phyloP scores from a whole-genome alignment of 1,140 invertebrate genomes.

The Globodera ellingtonae region DNA sequence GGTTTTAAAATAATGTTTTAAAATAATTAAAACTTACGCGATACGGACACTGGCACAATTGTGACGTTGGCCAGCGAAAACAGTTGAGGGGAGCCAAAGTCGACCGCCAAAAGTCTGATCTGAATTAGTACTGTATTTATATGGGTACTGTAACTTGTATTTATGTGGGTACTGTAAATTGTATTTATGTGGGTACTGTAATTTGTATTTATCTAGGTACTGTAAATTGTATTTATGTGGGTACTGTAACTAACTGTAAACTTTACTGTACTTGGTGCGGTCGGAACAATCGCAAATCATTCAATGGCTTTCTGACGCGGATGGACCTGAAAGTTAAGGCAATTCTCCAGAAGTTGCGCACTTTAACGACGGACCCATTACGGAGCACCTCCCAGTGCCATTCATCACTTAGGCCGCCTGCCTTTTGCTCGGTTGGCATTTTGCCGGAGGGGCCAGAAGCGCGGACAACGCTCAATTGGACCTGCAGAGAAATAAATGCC shows the following conservation, averaged over 20 bases:
- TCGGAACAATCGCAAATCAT: constrained; percentile 43
- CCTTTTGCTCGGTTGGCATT: neutral
- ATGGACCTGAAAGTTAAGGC: neutral
- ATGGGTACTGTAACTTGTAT: neutral
- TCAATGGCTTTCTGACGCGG: constrained; percentile 26
- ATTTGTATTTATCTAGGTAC: neutral
- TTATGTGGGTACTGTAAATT: neutral
- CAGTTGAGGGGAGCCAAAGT: constrained; percentile 54
- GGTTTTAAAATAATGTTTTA: constrained; percentile 7
- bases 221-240: neutral
- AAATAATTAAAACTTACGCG: constrained; percentile 28
- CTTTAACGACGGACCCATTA: constrained; percentile 44
- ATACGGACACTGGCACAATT: constrained; percentile 51
- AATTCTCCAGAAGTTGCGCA: neutral
- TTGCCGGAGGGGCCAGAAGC: neutral
- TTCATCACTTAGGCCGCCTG: constrained; percentile 13
- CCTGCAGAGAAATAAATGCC: neutral
- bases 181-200: neutral
- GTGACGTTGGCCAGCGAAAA: constrained; percentile 51
- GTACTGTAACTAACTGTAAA: neutral
- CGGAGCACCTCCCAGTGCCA: constrained; percentile 42
- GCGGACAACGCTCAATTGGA: constrained; percentile 21
- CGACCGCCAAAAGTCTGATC: constrained; percentile 42
- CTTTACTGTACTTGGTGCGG: constrained; percentile 24
- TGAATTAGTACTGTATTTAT: neutral